Base-by-base conservation (phyloP, 2,888 invertebrate genomes). In the Drosophila longiperda region DNA sequence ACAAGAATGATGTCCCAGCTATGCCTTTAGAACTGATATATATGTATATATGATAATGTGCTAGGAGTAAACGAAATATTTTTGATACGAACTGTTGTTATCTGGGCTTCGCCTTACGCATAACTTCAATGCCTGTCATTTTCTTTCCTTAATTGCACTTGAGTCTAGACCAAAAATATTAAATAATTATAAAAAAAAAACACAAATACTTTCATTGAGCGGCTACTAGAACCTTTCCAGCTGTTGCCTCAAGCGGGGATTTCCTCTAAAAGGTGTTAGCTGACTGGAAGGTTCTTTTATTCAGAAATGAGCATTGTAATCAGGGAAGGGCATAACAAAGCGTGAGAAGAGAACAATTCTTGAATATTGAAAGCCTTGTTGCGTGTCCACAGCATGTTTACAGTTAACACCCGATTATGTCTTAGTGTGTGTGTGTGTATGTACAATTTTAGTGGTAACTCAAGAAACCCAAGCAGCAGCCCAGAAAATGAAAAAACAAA, bases 401-500 rank as follows among this genome's bases (percentile, higher is more conserved):
- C 54, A 76, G 42, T 79, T 78, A 73, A 52, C 74, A 33, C 23
- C 23, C 33, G 26, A 40, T 20, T 66, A 38, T 45, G 15, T 60
- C 23, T 49, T 3, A 29, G 26, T n/a, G 50, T 38, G 34, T 36
- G 40, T 42, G 40, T 38, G n/a, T 45, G 12, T 23, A 23, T 6
- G 17, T 52, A 40, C 17, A 48, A 53, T 29, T 52, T 61, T 23
- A 50, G 61, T 38, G 55, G 42, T 23, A 49, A 58, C 42, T 42
- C 26, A 7, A 66, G 36, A 63, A 59, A 42, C 26, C 48, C 32
- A 33, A 71, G n/a, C 36, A 75, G 73, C 50, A 66, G 62, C 23
- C 48, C 34, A 86, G 20, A 20, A 20, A 42, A 29, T 15, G 40
- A 45, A 60, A 59, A 54, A 50, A 29, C 49, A 86, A 87, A 87